Evolutionary conservation across 2,113 vertebrate genomes (phyloP).

Genomic region (Holacanthus passer): DNA sequence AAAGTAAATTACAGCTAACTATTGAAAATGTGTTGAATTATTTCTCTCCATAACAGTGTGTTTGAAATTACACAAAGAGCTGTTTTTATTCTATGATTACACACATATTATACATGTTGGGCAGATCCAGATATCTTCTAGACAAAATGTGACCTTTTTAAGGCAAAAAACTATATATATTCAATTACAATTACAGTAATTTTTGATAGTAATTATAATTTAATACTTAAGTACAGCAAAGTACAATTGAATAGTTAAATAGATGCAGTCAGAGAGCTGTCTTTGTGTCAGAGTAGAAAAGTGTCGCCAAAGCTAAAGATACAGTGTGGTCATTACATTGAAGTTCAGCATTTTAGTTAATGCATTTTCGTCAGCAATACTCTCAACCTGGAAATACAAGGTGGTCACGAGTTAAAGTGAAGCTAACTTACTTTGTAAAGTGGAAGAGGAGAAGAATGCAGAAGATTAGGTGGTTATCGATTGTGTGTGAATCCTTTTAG

Average conservation of each 20-base stretch:
- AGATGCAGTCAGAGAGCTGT: background rate
- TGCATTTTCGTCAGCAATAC: background rate
- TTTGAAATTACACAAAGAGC: background rate
- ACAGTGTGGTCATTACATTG: no score
- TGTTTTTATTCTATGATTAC: background rate
- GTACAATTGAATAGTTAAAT: no score
- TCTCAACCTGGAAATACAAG: conserved; percentile 1
- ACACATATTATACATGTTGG: background rate
- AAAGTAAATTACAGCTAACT: background rate
- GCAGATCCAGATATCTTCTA: no score
- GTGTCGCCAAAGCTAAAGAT: background rate
- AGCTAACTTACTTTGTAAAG: conserved; percentile 34
- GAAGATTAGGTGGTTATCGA: conserved; percentile 29
- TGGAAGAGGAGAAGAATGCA: conserved; percentile 7
- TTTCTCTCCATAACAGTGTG: background rate
- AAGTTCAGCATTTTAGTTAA: conserved; percentile 10
- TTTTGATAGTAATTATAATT: no score
- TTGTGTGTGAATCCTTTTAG: conserved; percentile 19
- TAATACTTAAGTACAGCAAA: background rate
- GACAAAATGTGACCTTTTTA: no score
- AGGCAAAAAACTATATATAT: no score
- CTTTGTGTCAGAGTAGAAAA: background rate
- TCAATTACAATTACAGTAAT: no score
- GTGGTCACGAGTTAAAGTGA: conserved; percentile 16
- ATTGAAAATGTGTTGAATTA: background rate